These are phyloP conservation scores for Odontothrips loti DNA, from an alignment of 2,888 invertebrate genomes.

Conservation along the genomic window DNA sequence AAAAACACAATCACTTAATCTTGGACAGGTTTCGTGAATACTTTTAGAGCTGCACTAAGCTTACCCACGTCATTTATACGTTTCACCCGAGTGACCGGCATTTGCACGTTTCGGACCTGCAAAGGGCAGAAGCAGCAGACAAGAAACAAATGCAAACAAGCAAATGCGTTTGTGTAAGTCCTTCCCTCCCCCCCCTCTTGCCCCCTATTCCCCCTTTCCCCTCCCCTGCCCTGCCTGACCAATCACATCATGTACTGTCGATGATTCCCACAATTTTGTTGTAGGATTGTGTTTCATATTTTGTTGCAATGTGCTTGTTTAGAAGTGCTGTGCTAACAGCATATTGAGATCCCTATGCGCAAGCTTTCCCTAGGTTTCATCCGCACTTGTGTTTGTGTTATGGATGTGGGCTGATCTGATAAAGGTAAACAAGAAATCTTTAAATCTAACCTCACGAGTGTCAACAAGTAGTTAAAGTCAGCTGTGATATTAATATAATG, in stretches of 20 bases:
- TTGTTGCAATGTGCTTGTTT: not conserved
- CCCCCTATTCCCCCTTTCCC: too few relatives aligned
- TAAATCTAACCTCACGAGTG: not conserved
- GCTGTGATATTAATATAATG: not conserved
- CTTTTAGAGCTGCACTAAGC: too few relatives aligned
- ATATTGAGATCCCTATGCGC: not conserved
- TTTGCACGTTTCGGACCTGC: not conserved
- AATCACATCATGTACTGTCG: not conserved
- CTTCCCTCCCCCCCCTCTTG: not conserved
- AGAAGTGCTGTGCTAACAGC: not conserved
- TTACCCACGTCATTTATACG: not conserved
- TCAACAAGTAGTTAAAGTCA: not conserved
- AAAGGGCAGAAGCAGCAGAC: not conserved
- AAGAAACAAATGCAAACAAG: not conserved
- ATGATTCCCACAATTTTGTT: not conserved
- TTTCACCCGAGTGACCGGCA: not conserved
- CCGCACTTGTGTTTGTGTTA: not conserved
- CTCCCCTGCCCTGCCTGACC: not conserved
- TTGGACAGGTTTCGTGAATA: too few relatives aligned
- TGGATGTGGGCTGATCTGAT: not conserved
- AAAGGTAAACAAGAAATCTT: not conserved
- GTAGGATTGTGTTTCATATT: not conserved
- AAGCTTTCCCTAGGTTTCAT: not conserved
- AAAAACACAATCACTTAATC: too few relatives aligned
- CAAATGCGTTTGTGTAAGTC: not conserved